Percentiles rank a stretch among this genome's conserved stretches.
Evolutionary conservation across 1,140 invertebrate genomes (phyloP).

Genomic region (Halyomorpha halys): DNA sequence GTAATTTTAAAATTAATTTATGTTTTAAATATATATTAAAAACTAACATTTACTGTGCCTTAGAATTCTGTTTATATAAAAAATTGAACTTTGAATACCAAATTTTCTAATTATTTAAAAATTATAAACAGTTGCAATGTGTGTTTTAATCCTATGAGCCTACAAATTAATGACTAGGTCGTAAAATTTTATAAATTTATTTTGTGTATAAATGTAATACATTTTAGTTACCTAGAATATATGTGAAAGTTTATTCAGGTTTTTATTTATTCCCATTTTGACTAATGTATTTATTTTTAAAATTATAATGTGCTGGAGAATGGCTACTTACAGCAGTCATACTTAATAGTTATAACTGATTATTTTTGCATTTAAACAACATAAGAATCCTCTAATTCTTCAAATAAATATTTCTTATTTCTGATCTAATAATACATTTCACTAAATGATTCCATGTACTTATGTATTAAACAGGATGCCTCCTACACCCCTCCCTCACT

Average conservation of each 20-base stretch:
- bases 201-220: constrained; percentile 8
- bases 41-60: constrained; percentile 5
- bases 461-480: too few relatives aligned
- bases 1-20: not conserved
- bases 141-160: not conserved
- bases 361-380: too few relatives aligned
- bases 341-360: too few relatives aligned
- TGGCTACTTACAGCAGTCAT: too few relatives aligned
- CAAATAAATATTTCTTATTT: too few relatives aligned
- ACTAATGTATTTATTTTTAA: too few relatives aligned
- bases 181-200: not conserved
- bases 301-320: too few relatives aligned
- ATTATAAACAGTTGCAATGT: not conserved
- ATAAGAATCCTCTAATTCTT: too few relatives aligned
- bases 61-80: not conserved
- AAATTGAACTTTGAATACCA: constrained; percentile 3
- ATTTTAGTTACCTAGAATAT: constrained; percentile 15
- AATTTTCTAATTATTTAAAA: constrained; percentile 12
- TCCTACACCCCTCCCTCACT: too few relatives aligned
- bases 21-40: not conserved
- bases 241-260: constrained; percentile 10
- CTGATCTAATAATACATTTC: too few relatives aligned
- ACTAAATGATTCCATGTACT: too few relatives aligned
- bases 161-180: not conserved
- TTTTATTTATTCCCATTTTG: not conserved